These are phyloP conservation scores for Stigmatopora argus DNA, from an alignment of 2,113 vertebrate genomes.

Conservation along the genomic window DNA sequence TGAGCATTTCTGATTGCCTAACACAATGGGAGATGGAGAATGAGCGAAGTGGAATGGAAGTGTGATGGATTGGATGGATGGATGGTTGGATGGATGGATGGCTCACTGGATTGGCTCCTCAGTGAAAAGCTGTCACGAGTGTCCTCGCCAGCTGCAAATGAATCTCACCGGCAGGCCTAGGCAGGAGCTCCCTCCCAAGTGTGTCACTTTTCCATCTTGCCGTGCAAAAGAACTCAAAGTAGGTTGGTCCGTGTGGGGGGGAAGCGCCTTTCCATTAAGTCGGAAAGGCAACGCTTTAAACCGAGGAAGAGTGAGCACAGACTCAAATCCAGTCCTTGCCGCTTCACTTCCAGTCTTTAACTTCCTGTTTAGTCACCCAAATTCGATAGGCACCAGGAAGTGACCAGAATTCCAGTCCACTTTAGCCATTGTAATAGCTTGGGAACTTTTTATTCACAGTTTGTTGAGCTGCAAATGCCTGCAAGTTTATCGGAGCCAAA, in stretches of 20 bases:
- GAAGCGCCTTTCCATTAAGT: conserved; percentile 55
- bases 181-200: conserved; percentile 55
- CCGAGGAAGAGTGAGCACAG: conserved; percentile 18
- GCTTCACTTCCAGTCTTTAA: conserved; percentile 4
- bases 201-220: conserved; percentile 65
- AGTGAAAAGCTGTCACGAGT: conserved; percentile 67
- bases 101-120: conserved; percentile 42
- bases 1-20: conserved; percentile 51
- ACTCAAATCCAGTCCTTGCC: conserved; percentile 12
- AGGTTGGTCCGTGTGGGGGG: conserved; percentile 31
- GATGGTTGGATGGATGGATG: conserved; percentile 62
- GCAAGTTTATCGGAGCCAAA: background rate
- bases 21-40: conserved; percentile 54
- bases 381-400: no score
- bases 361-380: no score
- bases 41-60: conserved; percentile 64
- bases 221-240: conserved; percentile 47
- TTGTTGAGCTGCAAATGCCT: background rate
- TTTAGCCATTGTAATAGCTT: conserved; percentile 35
- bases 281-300: conserved; percentile 51
- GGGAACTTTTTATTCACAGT: background rate
- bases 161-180: conserved; percentile 59
- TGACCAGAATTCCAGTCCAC: conserved; percentile 16
- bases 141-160: conserved; percentile 66
- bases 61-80: conserved; percentile 56